Base-by-base conservation (phyloP, 2,797 vertebrate genomes). In the Astyanax mexicanus region DNA sequence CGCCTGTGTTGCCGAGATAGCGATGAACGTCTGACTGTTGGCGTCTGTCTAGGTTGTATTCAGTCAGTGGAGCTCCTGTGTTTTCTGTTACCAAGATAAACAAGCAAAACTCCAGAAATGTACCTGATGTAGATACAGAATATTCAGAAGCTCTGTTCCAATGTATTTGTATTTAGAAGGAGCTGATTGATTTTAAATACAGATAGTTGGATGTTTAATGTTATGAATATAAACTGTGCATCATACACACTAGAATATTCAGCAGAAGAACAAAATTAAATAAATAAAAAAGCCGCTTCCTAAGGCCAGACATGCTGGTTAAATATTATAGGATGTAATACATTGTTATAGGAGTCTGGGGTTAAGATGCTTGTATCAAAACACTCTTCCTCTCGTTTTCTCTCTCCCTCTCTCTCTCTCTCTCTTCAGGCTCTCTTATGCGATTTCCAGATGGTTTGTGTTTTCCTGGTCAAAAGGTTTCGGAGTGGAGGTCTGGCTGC, bases 401-500 rank as follows among this genome's bases (percentile, higher is more conserved):
- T n/a, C n/a, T n/a, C n/a, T n/a, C n/a, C n/a, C n/a, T n/a, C n/a
- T n/a, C n/a, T n/a, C 77, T 75, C 52, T 57, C 81, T 69, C 44
- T 65, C 38, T 69, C 47, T 66, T 21, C 29, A 52, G 25, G 52
- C 52, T 58, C 49, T 79, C 81, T 83, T 67, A 72, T 78, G 65
- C 66, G 67, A 80, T 81, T 81, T 83, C 69, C 84, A 83, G 75
- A 83, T 81, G 78, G 80, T 79, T 77, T 72, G 60, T 74, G 80
- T 79, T 75, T 77, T 79, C 60, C 69, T 79, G 80, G 78, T 83
- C 78, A 82, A 80, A 84, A 82, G 81, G 84, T 85, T 81, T 72
- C 52, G 32, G 68, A 80, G 79, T 35, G 17, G 52, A 81, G 75
- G 81, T 74, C 75, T 73, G 76, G 60, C 62, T 49, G 52, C 45